Evolutionary conservation across 2,888 invertebrate species (phyloP), one percentile per base, ranked within the genome.

Genomic region (Volucella inanis): DNA sequence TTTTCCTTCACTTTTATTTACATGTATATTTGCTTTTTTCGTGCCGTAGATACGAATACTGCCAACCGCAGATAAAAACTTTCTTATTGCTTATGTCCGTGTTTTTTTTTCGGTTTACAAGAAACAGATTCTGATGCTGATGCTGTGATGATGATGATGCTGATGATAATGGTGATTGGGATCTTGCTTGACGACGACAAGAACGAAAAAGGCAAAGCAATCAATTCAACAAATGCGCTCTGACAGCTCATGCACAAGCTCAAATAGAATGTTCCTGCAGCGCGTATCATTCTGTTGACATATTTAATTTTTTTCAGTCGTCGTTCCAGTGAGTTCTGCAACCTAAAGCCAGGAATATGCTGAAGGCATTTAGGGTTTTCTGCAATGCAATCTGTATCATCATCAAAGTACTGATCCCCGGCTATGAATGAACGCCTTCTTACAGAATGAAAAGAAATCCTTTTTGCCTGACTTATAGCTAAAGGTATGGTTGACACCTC

Each of bases 161-260:
- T 31, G 31, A 31, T 31, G 31, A 31, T 31, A 6, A 31, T 31
- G 31, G 31, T 31, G 31, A 31, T 31, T 31, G 31, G 31, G 31
- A 6, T 31, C 4, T 6, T 31, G 31, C 31, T 11, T 15, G 14
- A 49, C 12, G n/a, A 22, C 14, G 57, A 59, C 6, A 65, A 50
- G 41, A 39, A 71, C 70, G n/a, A 76, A 45, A 61, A 62, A 55
- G 77, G 38, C 61, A 77, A 54, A 71, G 77, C 65, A 82, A 82
- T 82, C 77, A 65, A 52, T 70, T 71, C 65, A 71, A 82, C 71
- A 65, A 70, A 52, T 31, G 49, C 52, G 22, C 54, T 77, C 59
- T 54, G 57, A 67, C 67, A 72, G 39, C 50, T 72, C 39, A 57
- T 39, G 10, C 22, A 64, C 65, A 18, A 45, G 14, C 62, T 47